A percentile compares a stretch with the other conserved stretches of the same genome.
Evolutionary conservation across 2,888 invertebrate genomes (phyloP).

Genomic region (Mimas tiliae): DNA sequence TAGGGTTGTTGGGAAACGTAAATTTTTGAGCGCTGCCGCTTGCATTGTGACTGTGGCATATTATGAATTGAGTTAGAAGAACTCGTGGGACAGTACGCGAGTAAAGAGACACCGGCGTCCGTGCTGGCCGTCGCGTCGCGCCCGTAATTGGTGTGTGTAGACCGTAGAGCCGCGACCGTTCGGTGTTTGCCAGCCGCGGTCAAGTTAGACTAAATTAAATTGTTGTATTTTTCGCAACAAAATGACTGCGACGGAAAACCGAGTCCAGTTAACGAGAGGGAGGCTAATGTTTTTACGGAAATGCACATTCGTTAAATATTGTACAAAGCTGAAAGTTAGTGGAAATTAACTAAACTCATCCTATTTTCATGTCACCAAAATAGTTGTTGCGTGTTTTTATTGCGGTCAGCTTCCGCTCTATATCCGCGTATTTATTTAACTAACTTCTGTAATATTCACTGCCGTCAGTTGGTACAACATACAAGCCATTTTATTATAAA

Average conservation of each 20-base stretch:
- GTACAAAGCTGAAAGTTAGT: conserved; percentile 13
- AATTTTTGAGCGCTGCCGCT: conserved; percentile 55
- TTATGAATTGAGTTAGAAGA: conserved; percentile 78
- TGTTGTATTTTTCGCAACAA: conserved; percentile 79
- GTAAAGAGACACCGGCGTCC: conserved; percentile 60
- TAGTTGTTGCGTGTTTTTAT: conserved; percentile 23
- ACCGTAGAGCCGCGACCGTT: conserved; percentile 65
- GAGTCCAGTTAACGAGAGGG: conserved; percentile 64
- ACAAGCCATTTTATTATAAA: background rate
- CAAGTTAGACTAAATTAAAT: conserved; percentile 82
- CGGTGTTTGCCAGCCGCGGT: conserved; percentile 67
- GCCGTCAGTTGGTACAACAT: conserved; percentile 21
- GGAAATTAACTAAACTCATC: conserved; percentile 21
- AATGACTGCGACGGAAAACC: conserved; percentile 60
- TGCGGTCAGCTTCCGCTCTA: conserved; percentile 33
- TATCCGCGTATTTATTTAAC: conserved; percentile 34
- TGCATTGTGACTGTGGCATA: conserved; percentile 50
- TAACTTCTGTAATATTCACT: conserved; percentile 27
- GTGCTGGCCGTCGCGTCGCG: conserved; percentile 46
- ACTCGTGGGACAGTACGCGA: conserved; percentile 60
- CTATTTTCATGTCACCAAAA: conserved; percentile 17
- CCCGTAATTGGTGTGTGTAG: conserved; percentile 79
- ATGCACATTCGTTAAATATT: conserved; percentile 35
- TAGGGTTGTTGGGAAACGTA: conserved; percentile 54
- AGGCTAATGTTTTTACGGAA: conserved; percentile 59